These are phyloP conservation scores for Acheta domesticus DNA, from an alignment of 2,888 invertebrate species.

Conservation along the genomic window DNA sequence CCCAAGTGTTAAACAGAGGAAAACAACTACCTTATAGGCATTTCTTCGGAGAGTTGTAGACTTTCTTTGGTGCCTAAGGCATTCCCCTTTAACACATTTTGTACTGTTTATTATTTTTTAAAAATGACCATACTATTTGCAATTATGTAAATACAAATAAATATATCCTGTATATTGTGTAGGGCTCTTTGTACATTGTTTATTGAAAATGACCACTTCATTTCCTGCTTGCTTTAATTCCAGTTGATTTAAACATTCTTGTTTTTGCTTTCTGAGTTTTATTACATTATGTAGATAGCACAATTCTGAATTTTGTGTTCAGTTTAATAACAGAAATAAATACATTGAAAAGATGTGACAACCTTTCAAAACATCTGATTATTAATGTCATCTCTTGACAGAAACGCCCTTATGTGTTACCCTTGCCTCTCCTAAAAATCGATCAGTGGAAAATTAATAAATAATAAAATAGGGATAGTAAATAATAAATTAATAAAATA, in stretches of 20 bases:
- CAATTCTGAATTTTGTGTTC: neutral
- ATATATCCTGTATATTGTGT: neutral
- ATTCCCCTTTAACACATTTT: neutral
- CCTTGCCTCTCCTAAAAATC: too few species aligned
- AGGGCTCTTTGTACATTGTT: neutral
- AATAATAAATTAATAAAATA: too few species aligned
- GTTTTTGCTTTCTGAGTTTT: neutral
- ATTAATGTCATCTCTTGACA: too few species aligned
- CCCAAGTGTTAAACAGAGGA: neutral
- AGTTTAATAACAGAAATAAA: slow-evolving; percentile 7
- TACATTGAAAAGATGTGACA: neutral
- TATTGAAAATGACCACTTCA: neutral
- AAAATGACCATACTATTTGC: neutral
- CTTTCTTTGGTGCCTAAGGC: neutral
- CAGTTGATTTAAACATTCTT: neutral
- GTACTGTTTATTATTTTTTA: slow-evolving; percentile 7
- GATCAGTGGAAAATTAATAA: too few species aligned
- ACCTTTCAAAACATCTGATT: too few species aligned
- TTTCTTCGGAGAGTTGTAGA: neutral
- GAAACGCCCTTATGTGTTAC: too few species aligned
- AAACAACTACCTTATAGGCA: neutral
- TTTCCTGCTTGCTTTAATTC: neutral
- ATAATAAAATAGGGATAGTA: too few species aligned
- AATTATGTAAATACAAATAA: neutral
- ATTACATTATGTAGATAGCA: neutral